These are phyloP conservation scores for Drosophila kuntzei DNA, from an alignment of 2,888 invertebrate species.

Conservation along the genomic window DNA sequence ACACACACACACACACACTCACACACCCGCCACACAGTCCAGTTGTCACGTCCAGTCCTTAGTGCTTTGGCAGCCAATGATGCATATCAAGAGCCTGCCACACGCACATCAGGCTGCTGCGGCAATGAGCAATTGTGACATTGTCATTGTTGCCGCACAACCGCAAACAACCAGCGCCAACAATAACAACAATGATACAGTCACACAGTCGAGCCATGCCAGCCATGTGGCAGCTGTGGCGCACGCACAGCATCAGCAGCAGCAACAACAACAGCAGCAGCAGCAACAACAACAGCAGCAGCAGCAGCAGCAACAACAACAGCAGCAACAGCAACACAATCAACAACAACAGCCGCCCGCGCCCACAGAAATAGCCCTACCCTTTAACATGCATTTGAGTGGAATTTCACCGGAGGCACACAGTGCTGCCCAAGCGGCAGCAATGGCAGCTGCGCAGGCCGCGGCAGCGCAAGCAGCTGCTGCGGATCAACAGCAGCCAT, in stretches of 20 bases:
- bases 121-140: slow-evolving; percentile 85
- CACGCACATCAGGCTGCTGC: slow-evolving; percentile 83
- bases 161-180: slow-evolving; percentile 80
- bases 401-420: slow-evolving; percentile 83
- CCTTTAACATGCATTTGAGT: slow-evolving; percentile 83
- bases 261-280: slow-evolving; percentile 67
- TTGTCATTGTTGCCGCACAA: slow-evolving; percentile 84
- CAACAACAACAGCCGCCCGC: slow-evolving; percentile 80
- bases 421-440: slow-evolving; percentile 84
- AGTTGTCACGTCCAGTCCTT: slow-evolving; percentile 55
- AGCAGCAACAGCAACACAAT: slow-evolving; percentile 72
- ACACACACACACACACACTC: neutral
- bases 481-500: slow-evolving; percentile 74
- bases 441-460: slow-evolving; percentile 84
- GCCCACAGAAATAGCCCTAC: slow-evolving; percentile 83
- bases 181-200: slow-evolving; percentile 79
- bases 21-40: slow-evolving; percentile 53
- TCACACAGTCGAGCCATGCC: slow-evolving; percentile 72
- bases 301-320: slow-evolving; percentile 75
- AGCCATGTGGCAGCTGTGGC: slow-evolving; percentile 70
- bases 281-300: slow-evolving; percentile 67
- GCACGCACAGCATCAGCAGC: slow-evolving; percentile 72
- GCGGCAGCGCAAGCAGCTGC: slow-evolving; percentile 84
- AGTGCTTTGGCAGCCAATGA: slow-evolving; percentile 57
- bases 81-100: slow-evolving; percentile 84